phyloP scores from a whole-genome alignment of 2,888 invertebrate species.

The Epistrophella euchroma region DNA sequence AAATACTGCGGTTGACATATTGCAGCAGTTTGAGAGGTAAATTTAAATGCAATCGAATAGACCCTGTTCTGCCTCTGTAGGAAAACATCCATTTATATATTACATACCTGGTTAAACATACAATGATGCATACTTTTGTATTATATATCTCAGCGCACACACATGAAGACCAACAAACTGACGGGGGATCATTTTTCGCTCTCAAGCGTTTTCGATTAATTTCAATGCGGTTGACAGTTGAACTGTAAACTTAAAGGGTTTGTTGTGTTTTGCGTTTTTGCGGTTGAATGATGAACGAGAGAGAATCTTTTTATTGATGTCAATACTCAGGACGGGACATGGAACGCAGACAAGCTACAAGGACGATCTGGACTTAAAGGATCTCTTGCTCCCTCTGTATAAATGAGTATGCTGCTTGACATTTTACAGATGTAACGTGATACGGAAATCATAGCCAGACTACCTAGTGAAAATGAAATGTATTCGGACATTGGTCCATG shows the following conservation, averaged over 20 bases:
- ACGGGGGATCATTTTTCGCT: conserved; percentile 25
- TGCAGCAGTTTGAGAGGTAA: conserved; percentile 49
- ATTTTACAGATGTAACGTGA: conserved; percentile 66
- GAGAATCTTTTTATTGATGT: neutral
- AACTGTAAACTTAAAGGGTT: conserved; percentile 56
- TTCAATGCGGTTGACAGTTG: conserved; percentile 64
- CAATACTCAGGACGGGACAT: neutral
- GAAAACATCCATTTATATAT: neutral
- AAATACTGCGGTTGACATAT: conserved; percentile 64
- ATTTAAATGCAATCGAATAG: conserved; percentile 30
- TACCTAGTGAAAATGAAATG: conserved; percentile 35
- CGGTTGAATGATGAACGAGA: conserved; percentile 60
- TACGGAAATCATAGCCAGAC: conserved; percentile 48
- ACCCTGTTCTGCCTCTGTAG: neutral
- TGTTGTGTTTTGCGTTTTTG: conserved; percentile 38
- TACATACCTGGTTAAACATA: neutral
- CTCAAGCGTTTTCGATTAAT: conserved; percentile 66
- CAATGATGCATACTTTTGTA: no score
- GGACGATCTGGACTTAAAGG: neutral
- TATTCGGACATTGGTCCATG: conserved; percentile 3
- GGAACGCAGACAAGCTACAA: neutral
- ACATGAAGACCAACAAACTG: neutral
- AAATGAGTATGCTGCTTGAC: neutral
- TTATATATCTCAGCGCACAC: neutral
- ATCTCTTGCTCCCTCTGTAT: neutral